phyloP scores from a whole-genome alignment of 2,797 vertebrate species.

The Enteromius paludinosus region DNA sequence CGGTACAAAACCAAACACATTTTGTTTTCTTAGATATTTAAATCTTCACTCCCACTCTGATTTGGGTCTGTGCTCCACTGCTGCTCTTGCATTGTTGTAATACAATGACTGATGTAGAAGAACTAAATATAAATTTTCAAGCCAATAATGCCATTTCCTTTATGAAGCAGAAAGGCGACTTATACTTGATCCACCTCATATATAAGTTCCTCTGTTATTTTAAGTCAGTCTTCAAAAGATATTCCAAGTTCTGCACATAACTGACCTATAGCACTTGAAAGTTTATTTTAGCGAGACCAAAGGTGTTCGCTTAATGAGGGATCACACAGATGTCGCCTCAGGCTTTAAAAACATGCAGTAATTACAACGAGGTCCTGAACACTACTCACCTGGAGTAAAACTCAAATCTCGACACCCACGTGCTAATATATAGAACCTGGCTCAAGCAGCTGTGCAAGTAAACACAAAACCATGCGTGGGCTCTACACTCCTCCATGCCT shows the following conservation, averaged over 20 bases:
- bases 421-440: not conserved
- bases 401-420: conserved; percentile 9
- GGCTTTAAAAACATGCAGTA: conserved; percentile 1
- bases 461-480: conserved; percentile 9
- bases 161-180: not conserved
- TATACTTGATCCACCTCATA: not conserved
- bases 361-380: not conserved
- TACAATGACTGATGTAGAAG: not conserved
- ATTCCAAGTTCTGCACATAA: not conserved
- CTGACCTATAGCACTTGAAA: not conserved
- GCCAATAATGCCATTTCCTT: not conserved
- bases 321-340: not conserved
- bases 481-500: not conserved
- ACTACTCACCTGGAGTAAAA: conserved; percentile 1
- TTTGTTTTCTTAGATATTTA: not conserved
- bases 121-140: not conserved
- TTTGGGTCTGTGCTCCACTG: conserved; percentile 4
- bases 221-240: not conserved
- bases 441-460: conserved; percentile 1
- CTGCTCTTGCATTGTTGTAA: conserved; percentile 2
- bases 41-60: conserved; percentile 1
- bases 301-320: not conserved
- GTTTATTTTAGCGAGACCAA: not conserved
- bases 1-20: not conserved
- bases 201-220: not conserved